Evolutionary conservation across 2,113 vertebrate species (phyloP), one percentile per base, ranked within the genome.

Genomic region (Antechinus stuartii): DNA sequence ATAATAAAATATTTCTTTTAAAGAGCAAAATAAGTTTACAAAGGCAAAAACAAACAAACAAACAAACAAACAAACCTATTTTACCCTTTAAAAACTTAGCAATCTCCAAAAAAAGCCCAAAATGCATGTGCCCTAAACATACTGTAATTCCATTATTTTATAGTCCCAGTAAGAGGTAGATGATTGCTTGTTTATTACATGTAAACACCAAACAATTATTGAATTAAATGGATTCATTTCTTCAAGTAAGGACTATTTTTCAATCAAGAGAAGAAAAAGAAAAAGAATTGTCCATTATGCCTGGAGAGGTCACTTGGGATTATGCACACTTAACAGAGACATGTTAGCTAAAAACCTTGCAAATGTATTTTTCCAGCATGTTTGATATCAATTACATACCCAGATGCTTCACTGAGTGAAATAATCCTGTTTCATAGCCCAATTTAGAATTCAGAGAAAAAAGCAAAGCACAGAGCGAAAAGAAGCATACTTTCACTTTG

Each of bases 141-240:
- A 54, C 91, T 92, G 90, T 90, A 95, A 55, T 94, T 57, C 50
- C 42, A 90, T 90, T 50, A 30, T 16, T 90, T 10, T 91, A 27
- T 50, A 30, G 47, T 49, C 52, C 47, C 42, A 50, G 47, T 50
- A 90, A 90, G 27, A 50, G 27, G 25, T 90, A 90, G 27, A 90
- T 90, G 24, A 90, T 19, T 50, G 8, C 9, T 9, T 50, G 3
- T 19, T 14, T 90, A 76, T 93, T 0, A 35, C 30, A 52, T 95
- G 68, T 22, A 93, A 84, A 91, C 90, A 94, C n/a, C 11, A 96
- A 35, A 54, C 92, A 8, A 3, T 91, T 93, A 52, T 92, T 14
- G 93, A 94, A 93, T 90, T 89, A 93, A 96, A 93, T 68, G 11
- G 42, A 47, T 46, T 50, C 16, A 49, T 91, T 94, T 90, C 91